Percentiles rank a stretch among this genome's conserved stretches.
Conservation (phyloP, 1,140 invertebrate species). For the Apolygus lucorum region DNA sequence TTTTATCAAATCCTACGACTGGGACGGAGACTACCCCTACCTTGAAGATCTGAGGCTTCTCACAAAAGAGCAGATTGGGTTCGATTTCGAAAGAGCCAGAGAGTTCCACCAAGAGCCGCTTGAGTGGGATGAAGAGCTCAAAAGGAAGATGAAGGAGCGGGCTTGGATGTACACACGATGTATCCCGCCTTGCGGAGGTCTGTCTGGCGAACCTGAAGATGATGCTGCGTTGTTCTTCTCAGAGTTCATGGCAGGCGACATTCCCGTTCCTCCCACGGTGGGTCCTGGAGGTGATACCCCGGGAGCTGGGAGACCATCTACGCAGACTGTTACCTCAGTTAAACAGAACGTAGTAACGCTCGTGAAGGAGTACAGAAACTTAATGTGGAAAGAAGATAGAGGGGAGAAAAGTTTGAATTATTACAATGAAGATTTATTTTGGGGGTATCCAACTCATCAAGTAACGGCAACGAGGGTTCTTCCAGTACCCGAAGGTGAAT, state of each 20-base stretch:
- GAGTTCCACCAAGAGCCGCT: background rate
- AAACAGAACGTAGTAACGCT: background rate
- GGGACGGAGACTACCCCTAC: background rate
- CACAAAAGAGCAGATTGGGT: constrained; percentile 1
- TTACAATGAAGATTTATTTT: constrained; percentile 4
- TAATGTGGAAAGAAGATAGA: background rate
- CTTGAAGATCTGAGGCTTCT: constrained; percentile 2
- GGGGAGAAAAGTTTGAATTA: background rate
- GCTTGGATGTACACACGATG: constrained; percentile 1
- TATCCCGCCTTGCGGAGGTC: background rate
- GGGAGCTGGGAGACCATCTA: background rate
- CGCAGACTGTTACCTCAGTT: background rate
- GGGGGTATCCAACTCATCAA: background rate
- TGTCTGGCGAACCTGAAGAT: background rate
- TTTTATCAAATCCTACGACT: background rate
- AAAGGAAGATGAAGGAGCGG: background rate
- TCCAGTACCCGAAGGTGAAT: background rate
- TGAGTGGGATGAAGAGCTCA: background rate
- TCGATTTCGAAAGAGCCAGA: background rate
- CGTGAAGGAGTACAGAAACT: constrained; percentile 1
- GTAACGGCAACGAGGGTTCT: background rate
- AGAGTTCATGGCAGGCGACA: background rate
- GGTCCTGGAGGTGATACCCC: background rate
- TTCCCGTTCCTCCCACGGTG: background rate
- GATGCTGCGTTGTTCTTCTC: background rate